phyloP scores from a whole-genome alignment of 2,797 vertebrate species.

The Hoplostethus mediterraneus region DNA sequence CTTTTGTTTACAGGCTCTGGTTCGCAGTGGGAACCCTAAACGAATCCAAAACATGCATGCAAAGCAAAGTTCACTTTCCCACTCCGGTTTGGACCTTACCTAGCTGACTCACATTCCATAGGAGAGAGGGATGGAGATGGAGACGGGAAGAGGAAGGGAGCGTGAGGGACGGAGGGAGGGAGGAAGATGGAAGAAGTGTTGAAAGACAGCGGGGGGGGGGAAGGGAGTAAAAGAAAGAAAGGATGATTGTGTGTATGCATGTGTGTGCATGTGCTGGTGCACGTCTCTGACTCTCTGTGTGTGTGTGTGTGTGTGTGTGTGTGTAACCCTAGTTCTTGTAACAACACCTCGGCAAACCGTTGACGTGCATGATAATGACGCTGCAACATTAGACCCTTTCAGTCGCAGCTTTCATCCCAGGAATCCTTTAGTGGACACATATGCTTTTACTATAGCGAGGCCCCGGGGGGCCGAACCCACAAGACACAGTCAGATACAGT shows the following conservation, averaged over 20 bases:
- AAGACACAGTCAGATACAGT: slow-evolving; percentile 62
- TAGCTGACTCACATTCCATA: not conserved
- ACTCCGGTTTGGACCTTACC: not conserved
- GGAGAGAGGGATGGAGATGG: slow-evolving; percentile 1
- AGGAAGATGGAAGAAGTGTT: not conserved
- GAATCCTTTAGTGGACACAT: slow-evolving; percentile 70
- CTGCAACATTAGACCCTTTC: slow-evolving; percentile 49
- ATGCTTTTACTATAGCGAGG: slow-evolving; percentile 68
- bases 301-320: slow-evolving; percentile 17
- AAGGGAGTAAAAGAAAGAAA: slow-evolving; percentile 9
- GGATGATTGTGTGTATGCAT: slow-evolving; percentile 3
- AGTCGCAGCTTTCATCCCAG: slow-evolving; percentile 65
- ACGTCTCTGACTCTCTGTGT: slow-evolving; percentile 5
- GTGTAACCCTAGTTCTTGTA: slow-evolving; percentile 61
- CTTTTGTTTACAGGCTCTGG: too few species aligned
- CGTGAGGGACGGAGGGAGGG: not conserved
- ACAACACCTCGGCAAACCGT: slow-evolving; percentile 67
- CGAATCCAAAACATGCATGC: not conserved
- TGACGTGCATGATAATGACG: slow-evolving; percentile 66
- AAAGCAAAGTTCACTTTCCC: not conserved
- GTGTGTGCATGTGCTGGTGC: not conserved
- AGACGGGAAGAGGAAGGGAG: not conserved
- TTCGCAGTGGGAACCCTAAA: too few species aligned
- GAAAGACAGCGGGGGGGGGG: slow-evolving; percentile 19
- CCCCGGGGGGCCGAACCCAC: slow-evolving; percentile 52